A percentile compares a stretch with the other conserved stretches of the same genome.
These are phyloP conservation scores for Cotesia typhae DNA, from an alignment of 1,140 invertebrate genomes.

Conservation along the genomic window DNA sequence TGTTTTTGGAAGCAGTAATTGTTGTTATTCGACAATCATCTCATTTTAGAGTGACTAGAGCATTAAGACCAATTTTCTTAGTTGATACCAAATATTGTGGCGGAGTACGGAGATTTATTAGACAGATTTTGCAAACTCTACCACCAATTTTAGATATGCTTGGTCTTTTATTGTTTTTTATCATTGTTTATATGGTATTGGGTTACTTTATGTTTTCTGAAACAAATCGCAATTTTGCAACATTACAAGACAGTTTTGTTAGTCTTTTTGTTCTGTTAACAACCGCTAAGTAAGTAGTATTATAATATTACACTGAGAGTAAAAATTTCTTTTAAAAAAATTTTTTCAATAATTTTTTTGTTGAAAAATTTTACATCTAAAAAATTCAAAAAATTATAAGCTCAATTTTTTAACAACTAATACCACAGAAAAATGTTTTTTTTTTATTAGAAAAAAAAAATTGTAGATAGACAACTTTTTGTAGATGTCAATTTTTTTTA, in stretches of 20 bases:
- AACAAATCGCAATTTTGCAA: conserved; percentile 80
- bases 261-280: conserved; percentile 90
- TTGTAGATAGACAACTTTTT: too few species aligned
- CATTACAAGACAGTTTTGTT: conserved; percentile 84
- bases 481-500: background rate
- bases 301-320: background rate
- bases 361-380: too few species aligned
- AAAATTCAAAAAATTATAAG: too few species aligned
- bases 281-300: conserved; percentile 84
- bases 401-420: too few species aligned
- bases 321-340: background rate
- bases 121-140: conserved; percentile 83
- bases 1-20: conserved; percentile 85
- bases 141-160: conserved; percentile 92
- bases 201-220: conserved; percentile 86
- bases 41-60: conserved; percentile 87
- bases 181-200: conserved; percentile 83
- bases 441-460: too few species aligned
- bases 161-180: conserved; percentile 84
- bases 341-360: background rate
- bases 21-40: conserved; percentile 84
- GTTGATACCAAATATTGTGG: conserved; percentile 88
- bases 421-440: too few species aligned
- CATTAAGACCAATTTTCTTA: conserved; percentile 88
- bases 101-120: conserved; percentile 75